phyloP scores from a whole-genome alignment of 2,797 vertebrate species.

The Gambusia yucatana region DNA sequence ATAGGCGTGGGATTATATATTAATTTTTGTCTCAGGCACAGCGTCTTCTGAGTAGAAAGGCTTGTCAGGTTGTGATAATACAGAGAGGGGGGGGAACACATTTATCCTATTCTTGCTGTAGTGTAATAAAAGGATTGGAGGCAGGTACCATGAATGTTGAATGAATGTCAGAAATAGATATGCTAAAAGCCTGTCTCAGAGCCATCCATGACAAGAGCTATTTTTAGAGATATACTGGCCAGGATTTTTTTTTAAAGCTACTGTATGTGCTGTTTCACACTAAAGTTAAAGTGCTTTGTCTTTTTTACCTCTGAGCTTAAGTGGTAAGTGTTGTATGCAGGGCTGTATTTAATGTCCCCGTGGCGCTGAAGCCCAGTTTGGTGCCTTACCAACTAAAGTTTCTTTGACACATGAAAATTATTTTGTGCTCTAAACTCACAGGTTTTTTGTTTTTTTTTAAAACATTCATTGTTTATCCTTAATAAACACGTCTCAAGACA shows the following conservation, averaged over 20 bases:
- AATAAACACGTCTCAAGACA: neutral
- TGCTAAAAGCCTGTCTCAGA: slow-evolving; percentile 75
- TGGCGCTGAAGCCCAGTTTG: neutral
- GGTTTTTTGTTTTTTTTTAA: too few species aligned
- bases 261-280: slow-evolving; percentile 56
- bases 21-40: slow-evolving; percentile 29
- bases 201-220: slow-evolving; percentile 63
- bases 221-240: slow-evolving; percentile 65
- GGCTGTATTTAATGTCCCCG: neutral
- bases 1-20: slow-evolving; percentile 1
- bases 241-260: slow-evolving; percentile 42
- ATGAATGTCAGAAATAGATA: slow-evolving; percentile 81
- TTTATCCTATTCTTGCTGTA: slow-evolving; percentile 25
- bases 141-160: slow-evolving; percentile 79
- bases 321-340: slow-evolving; percentile 56
- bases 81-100: neutral
- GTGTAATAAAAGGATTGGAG: slow-evolving; percentile 63
- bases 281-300: slow-evolving; percentile 61
- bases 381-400: neutral
- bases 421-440: neutral
- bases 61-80: slow-evolving; percentile 33
- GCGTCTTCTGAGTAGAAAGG: slow-evolving; percentile 44
- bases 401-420: neutral
- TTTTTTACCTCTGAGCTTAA: slow-evolving; percentile 51
- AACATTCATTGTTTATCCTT: neutral